These are phyloP conservation scores for Drosophila ustulata DNA, from an alignment of 2,888 invertebrate species.

Conservation along the genomic window DNA sequence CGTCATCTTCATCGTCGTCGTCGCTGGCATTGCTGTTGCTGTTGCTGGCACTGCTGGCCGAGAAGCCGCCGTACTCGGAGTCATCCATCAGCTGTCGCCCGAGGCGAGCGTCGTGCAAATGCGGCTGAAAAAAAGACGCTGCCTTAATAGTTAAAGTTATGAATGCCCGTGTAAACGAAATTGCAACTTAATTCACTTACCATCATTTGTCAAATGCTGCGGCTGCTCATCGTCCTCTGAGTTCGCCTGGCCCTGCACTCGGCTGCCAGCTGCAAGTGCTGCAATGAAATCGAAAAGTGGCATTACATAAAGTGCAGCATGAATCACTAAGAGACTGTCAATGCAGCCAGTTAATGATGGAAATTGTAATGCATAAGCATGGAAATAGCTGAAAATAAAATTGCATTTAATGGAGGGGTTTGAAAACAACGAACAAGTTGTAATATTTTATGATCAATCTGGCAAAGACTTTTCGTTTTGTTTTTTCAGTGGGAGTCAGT, in stretches of 20 bases:
- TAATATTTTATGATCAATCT: no score
- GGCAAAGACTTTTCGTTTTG: no score
- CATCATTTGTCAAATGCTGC: constrained; percentile 77
- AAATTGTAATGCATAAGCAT: not conserved
- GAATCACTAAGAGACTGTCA: not conserved
- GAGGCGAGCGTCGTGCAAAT: constrained; percentile 68
- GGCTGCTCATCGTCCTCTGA: constrained; percentile 73
- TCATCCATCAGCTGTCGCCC: constrained; percentile 51
- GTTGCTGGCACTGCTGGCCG: constrained; percentile 47
- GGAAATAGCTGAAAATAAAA: no score
- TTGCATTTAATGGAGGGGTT: no score
- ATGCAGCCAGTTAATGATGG: not conserved
- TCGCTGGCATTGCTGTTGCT: constrained; percentile 53
- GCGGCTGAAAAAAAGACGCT: constrained; percentile 85
- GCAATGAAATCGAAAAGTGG: not conserved
- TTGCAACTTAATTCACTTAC: constrained; percentile 67
- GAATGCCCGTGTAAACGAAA: constrained; percentile 56
- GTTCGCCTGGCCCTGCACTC: constrained; percentile 9
- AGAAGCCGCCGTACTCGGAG: constrained; percentile 40
- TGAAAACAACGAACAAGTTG: no score
- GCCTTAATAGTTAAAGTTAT: constrained; percentile 84
- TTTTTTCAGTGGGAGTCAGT: no score
- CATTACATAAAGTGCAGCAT: not conserved
- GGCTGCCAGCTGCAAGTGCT: constrained; percentile 44
- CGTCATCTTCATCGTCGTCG: constrained; percentile 58